Conservation (phyloP, 2,888 invertebrate genomes). For the Phania funesta region DNA sequence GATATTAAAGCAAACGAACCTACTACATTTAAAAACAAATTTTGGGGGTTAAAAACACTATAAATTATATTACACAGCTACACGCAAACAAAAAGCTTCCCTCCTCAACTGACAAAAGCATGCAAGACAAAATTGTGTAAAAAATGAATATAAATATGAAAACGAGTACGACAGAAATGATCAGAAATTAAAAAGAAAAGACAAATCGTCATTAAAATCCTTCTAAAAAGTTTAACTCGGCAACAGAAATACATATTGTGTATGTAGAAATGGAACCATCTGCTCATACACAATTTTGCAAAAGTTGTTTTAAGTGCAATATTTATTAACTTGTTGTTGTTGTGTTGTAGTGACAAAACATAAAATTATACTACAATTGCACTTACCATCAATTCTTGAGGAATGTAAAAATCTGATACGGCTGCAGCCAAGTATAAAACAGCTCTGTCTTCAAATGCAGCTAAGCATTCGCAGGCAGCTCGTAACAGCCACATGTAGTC, state of each 20-base stretch:
- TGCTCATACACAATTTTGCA: background rate
- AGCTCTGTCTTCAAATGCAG: conserved; percentile 85
- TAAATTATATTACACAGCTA: too few relatives aligned
- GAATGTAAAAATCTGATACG: conserved; percentile 99
- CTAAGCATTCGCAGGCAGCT: conserved; percentile 89
- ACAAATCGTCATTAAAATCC: too few relatives aligned
- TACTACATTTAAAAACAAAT: background rate
- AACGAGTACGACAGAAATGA: too few relatives aligned
- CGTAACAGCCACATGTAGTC: conserved; percentile 96
- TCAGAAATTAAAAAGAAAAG: background rate
- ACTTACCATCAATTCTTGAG: conserved; percentile 92
- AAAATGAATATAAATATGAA: too few relatives aligned
- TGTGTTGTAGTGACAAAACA: background rate
- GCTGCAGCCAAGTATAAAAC: conserved; percentile 98
- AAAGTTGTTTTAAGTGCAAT: background rate
- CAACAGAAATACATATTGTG: background rate
- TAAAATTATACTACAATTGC: background rate
- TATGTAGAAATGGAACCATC: background rate
- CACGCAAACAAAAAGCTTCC: background rate
- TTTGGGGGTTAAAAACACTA: too few relatives aligned
- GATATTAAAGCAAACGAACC: conserved; percentile 44
- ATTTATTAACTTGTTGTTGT: background rate
- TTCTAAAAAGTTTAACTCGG: background rate
- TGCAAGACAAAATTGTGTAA: too few relatives aligned
- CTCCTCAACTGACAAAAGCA: too few relatives aligned